These are phyloP conservation scores for Grus americana DNA, from an alignment of 2,113 vertebrate genomes.

Conservation along the genomic window DNA sequence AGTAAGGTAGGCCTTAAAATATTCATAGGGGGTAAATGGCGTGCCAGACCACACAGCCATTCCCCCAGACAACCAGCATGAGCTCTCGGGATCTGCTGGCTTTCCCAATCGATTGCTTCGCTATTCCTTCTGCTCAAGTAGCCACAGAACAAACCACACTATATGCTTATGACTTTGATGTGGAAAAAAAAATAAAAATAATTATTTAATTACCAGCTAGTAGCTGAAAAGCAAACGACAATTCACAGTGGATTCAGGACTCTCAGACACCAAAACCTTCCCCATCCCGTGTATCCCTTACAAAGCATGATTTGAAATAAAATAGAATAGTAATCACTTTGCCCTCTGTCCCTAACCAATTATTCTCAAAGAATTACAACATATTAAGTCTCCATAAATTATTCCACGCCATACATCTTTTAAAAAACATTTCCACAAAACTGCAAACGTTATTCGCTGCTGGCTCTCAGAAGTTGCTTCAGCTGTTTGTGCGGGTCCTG, in stretches of 20 bases:
- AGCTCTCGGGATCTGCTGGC: not conserved
- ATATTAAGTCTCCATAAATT: not conserved
- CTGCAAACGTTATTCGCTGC: not conserved
- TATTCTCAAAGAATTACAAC: not conserved
- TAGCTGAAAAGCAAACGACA: not conserved
- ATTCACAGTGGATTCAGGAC: not conserved
- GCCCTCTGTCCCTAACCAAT: not conserved
- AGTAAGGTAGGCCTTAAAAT: not conserved
- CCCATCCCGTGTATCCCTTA: not conserved
- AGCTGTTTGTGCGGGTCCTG: not conserved
- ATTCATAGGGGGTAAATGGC: fast-evolving
- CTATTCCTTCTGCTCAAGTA: not conserved
- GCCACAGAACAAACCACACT: not conserved
- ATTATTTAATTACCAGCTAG: not conserved
- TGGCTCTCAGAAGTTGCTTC: not conserved
- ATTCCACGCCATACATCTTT: not conserved
- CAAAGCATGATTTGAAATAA: not conserved
- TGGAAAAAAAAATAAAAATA: too few species aligned
- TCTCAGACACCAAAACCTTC: not conserved
- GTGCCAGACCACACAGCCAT: not conserved
- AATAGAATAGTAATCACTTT: not conserved
- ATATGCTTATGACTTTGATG: not conserved
- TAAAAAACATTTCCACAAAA: not conserved
- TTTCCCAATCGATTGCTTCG: fast-evolving
- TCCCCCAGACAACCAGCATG: fast-evolving